These are phyloP conservation scores for Danio kyathit DNA, from an alignment of 2,797 vertebrate species.

Conservation along the genomic window DNA sequence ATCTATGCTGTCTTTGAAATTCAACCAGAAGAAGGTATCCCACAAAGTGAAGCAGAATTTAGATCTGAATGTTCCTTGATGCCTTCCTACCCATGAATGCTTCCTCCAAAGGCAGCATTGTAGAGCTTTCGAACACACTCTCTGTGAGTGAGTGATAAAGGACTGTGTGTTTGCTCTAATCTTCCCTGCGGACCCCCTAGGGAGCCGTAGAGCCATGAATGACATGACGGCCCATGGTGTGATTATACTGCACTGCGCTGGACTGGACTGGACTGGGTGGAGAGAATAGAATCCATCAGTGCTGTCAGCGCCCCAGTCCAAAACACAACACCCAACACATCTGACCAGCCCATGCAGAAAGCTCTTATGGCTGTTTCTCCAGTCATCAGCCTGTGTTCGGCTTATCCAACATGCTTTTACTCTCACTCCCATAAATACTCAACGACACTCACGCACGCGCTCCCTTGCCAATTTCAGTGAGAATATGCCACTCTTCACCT, in stretches of 20 bases:
- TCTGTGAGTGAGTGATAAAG: conserved; percentile 38
- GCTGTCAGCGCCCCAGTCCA: conserved; percentile 61
- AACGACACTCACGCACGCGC: conserved; percentile 49
- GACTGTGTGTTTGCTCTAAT: conserved; percentile 37
- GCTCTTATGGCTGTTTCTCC: background rate
- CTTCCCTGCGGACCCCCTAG: conserved; percentile 21
- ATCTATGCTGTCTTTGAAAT: too few species aligned
- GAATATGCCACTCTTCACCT: conserved; percentile 43
- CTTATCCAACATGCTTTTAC: conserved; percentile 1
- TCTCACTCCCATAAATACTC: conserved; percentile 23
- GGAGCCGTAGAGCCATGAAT: conserved; percentile 15
- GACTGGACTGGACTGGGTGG: conserved; percentile 32
- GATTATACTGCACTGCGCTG: conserved; percentile 45
- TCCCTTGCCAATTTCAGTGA: conserved; percentile 42
- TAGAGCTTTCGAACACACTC: too few species aligned
- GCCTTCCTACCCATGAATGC: too few species aligned
- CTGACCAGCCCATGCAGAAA: background rate
- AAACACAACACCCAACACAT: conserved; percentile 37
- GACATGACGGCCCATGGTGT: conserved; percentile 12
- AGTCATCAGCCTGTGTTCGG: conserved; percentile 16
- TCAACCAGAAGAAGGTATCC: too few species aligned
- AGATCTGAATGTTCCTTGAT: too few species aligned
- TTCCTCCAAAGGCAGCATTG: too few species aligned
- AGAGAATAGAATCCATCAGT: conserved; percentile 62
- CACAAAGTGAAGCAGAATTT: too few species aligned